Base-by-base conservation (phyloP, 2,888 invertebrate genomes). In the Cyaniris semiargus region DNA sequence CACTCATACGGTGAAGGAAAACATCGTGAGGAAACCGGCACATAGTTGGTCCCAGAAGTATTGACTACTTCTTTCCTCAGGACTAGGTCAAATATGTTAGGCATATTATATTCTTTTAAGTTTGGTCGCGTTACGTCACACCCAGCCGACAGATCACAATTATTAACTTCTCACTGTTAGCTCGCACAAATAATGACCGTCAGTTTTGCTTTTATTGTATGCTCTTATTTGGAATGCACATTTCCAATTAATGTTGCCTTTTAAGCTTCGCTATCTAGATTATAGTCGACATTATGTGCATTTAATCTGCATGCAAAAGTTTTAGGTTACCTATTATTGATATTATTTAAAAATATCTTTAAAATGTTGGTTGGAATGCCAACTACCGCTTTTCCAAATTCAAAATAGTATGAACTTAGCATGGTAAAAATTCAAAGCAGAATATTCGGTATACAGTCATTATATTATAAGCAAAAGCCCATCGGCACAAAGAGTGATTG, bases 101-200 rank as follows among this genome's bases (percentile, higher is more conserved):
- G n/a, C n/a, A n/a, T n/a, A n/a, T n/a, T n/a, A n/a, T n/a, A n/a
- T n/a, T n/a, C n/a, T n/a, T n/a, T n/a, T n/a, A n/a, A n/a, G n/a
- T n/a, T n/a, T n/a, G n/a, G n/a, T n/a, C n/a, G n/a, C n/a, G n/a
- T n/a, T n/a, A n/a, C n/a, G n/a, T n/a, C n/a, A n/a, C n/a, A n/a
- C n/a, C n/a, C n/a, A n/a, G n/a, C n/a, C n/a, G n/a, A n/a, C n/a
- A n/a, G n/a, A n/a, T n/a, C n/a, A n/a, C n/a, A n/a, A n/a, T n/a
- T n/a, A n/a, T n/a, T 80, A 78, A 75, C 78, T 78, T 78, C 75
- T 78, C 70, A 78, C 78, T 85, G 83, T 86, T 85, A 79, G 79
- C 79, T 81, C 77, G 75, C 77, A 75, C 70, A 77, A 78, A 78
- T 78, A 78, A 78, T 77, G 75, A 78, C 78, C 78, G 71, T 77